Base-by-base conservation (phyloP, 2,888 invertebrate genomes). In the Drosophila paramelanica region DNA sequence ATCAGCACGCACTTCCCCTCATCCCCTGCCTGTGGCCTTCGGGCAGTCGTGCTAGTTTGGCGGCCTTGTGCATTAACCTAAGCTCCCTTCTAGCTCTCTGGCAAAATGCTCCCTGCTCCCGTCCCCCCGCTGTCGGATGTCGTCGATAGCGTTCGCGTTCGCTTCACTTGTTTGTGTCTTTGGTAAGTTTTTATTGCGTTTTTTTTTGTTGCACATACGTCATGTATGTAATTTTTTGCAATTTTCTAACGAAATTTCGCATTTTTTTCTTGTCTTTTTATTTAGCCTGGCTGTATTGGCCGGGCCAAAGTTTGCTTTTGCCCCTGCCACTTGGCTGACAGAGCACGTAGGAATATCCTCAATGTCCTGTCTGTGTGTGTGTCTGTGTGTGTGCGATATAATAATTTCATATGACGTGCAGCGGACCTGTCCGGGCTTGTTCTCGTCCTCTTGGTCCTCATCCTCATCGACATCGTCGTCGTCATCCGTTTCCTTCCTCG, bases 371-470 rank as follows among this genome's bases (percentile, higher is more conserved):
- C 61, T 49, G 42, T 57, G 58, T 67, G 27, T 49, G 46, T 55
- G 42, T 69, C 52, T 69, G 55, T 51, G 43, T 59, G 50, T 77
- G 55, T 76, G 68, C 79, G 80, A 87, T 85, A 87, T 89, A 87
- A 87, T 89, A 89, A 89, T 87, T 87, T 87, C 75, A 89, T 89
- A 81, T 85, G 86, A 89, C 85, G 56, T 89, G 80, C 85, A 81
- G 67, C 75, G 73, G 69, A 60, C 64, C 81, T 73, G 81, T 66
- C 66, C 71, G 53, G 49, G n/a, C 67, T 55, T 56, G 55, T 55
- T 49, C 36, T 53, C 39, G 10, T 17, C 11, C 10, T 17, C 10
- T 4, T 17, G 8, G 8, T 17, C 41, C 3, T 17, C 10, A 10
- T 41, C 10, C 0, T 14, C 3, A 14, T 7, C 14, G 3, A 14